Base-by-base conservation (phyloP, 2,888 invertebrate genomes). In the Taphrorychus bicolor region DNA sequence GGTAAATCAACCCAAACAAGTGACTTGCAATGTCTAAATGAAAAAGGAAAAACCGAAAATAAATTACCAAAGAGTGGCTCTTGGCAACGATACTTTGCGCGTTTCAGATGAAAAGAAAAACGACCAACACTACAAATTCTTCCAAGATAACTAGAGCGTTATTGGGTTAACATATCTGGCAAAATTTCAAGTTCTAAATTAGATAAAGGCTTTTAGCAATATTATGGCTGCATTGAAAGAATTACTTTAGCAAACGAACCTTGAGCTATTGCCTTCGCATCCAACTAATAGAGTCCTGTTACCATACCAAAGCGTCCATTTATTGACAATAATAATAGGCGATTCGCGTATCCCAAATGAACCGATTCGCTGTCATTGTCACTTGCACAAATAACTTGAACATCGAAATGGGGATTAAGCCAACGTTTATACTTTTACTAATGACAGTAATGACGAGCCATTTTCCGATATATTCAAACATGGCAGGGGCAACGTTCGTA, bases 1-100 rank as follows among this genome's bases (percentile, higher is more conserved):
- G 5, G 57, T 63, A 63, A 63, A 63, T 63, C 56, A 63, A 63
- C 56, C 49, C 21, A 56, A 63, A 56, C 62, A 63, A 63, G 48
- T 48, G 62, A 63, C 62, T 63, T 63, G 56, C 62, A 63, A 49
- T 63, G 19, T 63, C 32, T 51, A 32, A 57, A 63, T 63, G 49
- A 48, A 63, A 54, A 54, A 63, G 22, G 22, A 61, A 61, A 61
- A 54, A 42, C n/a, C 21, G 61, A 63, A 63, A 63, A 63, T 57
- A 63, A 56, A 63, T 63, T 49, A 56, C 40, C 56, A 56, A 62
- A 56, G 49, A 56, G 56, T 24, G 53, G 19, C 48, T 45, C 48
- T 48, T 63, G 62, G 62, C 62, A 63, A 57, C 48, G 32, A 19
- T 62, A 48, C 57, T 56, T 24, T 49, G 42, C 61, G 42, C 42